Conservation (phyloP, 2,888 invertebrate genomes). For the Leptinotarsa rubiginosa region DNA sequence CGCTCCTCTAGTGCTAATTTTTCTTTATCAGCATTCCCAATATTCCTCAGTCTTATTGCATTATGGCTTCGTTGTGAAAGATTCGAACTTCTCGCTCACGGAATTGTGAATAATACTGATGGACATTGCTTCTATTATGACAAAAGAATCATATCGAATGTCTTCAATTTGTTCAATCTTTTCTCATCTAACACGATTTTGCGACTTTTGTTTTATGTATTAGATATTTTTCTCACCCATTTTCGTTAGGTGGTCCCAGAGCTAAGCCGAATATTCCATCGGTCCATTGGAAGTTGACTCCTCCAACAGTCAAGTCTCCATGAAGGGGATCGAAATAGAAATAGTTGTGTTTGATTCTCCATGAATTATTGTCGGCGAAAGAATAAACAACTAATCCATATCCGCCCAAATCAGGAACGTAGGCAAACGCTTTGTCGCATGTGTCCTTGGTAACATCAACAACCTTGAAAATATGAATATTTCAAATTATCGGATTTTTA, state of each 20-base stretch:
- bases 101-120: no score
- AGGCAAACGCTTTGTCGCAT: constrained; percentile 82
- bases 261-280: constrained; percentile 85
- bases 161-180: no score
- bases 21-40: no score
- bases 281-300: constrained; percentile 87
- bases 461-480: constrained; percentile 66
- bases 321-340: constrained; percentile 86
- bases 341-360: constrained; percentile 84
- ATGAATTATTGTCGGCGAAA: constrained; percentile 78
- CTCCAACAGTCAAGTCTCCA: constrained; percentile 82
- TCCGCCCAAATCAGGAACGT: constrained; percentile 81
- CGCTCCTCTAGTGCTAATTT: no score
- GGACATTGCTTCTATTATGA: not conserved
- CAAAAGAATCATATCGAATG: no score
- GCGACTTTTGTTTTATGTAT: no score
- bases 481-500: no score
- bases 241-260: constrained; percentile 65
- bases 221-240: constrained; percentile 50
- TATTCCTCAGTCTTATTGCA: no score
- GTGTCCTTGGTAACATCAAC: constrained; percentile 78
- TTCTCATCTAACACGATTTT: no score
- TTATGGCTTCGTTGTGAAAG: no score
- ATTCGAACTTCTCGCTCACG: no score
- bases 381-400: constrained; percentile 85